Evolutionary conservation across 2,797 vertebrate genomes (phyloP), one percentile per base, ranked within the genome.

Genomic region (Phrynocephalus forsythii): DNA sequence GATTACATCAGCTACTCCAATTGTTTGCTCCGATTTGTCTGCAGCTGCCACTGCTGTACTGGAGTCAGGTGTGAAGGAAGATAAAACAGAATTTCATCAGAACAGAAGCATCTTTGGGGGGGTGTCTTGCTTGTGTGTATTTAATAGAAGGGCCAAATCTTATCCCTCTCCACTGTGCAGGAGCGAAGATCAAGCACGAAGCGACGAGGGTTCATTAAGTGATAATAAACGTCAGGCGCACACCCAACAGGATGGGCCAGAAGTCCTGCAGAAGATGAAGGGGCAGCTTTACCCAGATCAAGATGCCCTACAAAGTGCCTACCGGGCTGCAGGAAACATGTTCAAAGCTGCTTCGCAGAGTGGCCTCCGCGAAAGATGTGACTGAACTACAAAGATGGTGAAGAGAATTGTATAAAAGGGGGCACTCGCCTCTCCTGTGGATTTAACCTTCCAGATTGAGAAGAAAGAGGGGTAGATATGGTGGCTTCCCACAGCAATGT

Each of bases 201-300:
- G 77, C 90, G 73, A 84, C 77, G 87, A 93, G 90, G 1, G 79
- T 89, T 96, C 94, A 87, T 94, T 95, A 95, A 83, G 60, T 0
- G 67, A 13, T 52, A 90, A 24, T 85, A 83, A 90, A 76, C 73
- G 90, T 87, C 88, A 72, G 82, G 33, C 84, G 9, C 68, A 82
- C 26, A 8, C 90, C 86, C 30, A 18, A 22, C 5, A 79, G 86
- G 33, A 89, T 5, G 0, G 3, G 0, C 18, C 8, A 0, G 72
- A 56, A 82, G 30, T 56, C 56, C 38, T 28, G 72, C 30, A 8
- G 83, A 85, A 89, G 80, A 83, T 79, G 81, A 88, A 90, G 75
- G 76, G 63, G 72, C 4, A 30, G 28, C 79, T 86, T 78, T 81
- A 71, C n/a, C 50, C 68, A n/a, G 83, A 68, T 77, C 63, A 60